Conservation (phyloP, 2,797 vertebrate species). For the Ispidina picta region DNA sequence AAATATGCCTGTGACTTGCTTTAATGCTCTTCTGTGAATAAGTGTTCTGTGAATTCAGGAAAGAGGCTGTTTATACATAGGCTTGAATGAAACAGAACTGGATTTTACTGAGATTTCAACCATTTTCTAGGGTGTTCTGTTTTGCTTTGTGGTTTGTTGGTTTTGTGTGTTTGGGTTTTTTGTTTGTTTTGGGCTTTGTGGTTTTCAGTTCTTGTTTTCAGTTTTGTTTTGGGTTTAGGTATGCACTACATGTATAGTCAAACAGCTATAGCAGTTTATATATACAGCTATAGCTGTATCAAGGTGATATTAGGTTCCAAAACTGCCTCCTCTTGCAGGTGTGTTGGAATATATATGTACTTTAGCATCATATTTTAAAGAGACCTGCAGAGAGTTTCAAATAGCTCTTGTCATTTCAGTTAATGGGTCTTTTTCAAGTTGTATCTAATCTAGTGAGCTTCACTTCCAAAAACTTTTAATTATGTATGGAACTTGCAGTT, state of each 20-base stretch:
- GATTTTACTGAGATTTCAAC: not conserved
- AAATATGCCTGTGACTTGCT: not conserved
- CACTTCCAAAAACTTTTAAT: not conserved
- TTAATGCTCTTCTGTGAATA: not conserved
- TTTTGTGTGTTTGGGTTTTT: no score
- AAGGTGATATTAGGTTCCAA: not conserved
- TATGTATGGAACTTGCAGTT: not conserved
- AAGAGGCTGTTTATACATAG: not conserved
- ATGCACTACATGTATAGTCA: not conserved
- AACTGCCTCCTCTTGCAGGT: not conserved
- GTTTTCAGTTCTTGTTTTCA: no score
- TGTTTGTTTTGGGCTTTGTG: no score
- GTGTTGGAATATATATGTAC: not conserved
- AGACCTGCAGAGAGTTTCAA: not conserved
- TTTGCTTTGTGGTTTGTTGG: not conserved
- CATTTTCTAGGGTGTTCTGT: not conserved
- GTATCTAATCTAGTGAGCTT: not conserved
- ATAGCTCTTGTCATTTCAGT: not conserved
- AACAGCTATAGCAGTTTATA: conserved; percentile 5
- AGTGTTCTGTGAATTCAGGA: not conserved
- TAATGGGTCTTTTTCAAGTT: not conserved
- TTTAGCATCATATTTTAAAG: not conserved
- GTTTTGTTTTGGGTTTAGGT: not conserved
- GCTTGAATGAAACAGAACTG: not conserved
- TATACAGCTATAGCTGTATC: not conserved